Evolutionary conservation across 2,113 vertebrate species (phyloP).

Genomic region (Zosterops borbonicus): DNA sequence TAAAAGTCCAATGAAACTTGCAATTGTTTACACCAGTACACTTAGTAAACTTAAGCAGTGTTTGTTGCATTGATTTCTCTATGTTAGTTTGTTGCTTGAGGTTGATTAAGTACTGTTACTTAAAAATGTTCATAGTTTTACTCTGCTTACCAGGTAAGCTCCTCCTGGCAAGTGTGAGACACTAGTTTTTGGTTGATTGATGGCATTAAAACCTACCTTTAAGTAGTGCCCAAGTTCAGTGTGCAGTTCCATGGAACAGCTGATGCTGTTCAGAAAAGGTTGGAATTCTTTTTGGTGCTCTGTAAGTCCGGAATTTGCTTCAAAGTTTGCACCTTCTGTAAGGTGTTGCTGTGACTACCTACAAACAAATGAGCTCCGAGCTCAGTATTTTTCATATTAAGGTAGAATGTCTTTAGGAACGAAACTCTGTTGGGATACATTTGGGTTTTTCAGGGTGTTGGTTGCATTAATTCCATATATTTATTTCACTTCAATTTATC

Average conservation of each 20-base stretch:
- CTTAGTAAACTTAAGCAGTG: background rate
- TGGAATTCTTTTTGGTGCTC: background rate
- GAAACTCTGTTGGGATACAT: background rate
- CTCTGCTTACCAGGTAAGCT: background rate
- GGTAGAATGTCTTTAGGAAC: background rate
- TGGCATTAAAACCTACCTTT: background rate
- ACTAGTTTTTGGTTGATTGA: background rate
- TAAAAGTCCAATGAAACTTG: background rate
- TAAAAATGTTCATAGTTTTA: slow-evolving; percentile 18
- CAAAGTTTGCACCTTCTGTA: background rate
- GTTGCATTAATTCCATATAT: background rate
- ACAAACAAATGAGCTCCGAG: background rate
- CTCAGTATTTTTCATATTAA: background rate
- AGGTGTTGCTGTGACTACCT: background rate
- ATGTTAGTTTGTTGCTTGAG: background rate
- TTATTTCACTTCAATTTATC: background rate
- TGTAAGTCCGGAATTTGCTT: background rate
- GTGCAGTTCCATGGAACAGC: background rate
- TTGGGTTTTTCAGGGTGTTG: background rate
- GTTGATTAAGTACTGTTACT: background rate
- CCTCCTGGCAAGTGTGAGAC: background rate
- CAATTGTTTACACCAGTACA: background rate
- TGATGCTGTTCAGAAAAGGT: background rate
- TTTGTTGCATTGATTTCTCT: background rate
- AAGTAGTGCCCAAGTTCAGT: background rate